These are phyloP conservation scores for Tor tambroides DNA, from an alignment of 2,113 vertebrate genomes.

Conservation along the genomic window DNA sequence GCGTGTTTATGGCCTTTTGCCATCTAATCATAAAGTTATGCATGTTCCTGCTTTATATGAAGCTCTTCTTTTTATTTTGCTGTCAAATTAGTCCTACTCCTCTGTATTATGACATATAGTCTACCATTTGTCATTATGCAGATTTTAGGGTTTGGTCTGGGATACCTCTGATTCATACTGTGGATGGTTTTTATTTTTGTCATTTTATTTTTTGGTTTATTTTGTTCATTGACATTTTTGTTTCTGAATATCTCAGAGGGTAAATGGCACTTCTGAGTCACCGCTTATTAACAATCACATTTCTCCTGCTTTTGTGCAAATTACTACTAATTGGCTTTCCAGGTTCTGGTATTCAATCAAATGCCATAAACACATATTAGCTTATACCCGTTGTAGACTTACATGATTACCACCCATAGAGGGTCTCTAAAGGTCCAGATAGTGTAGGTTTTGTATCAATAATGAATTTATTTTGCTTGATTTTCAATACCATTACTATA, in stretches of 20 bases:
- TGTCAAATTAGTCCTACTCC: conserved; percentile 7
- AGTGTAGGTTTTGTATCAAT: not conserved
- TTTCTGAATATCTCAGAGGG: conserved; percentile 17
- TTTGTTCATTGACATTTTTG: conserved; percentile 10
- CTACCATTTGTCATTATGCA: not conserved
- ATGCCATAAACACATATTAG: conserved; percentile 18
- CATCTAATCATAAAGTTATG: conserved; percentile 43
- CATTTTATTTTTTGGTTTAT: not conserved
- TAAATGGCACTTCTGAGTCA: conserved; percentile 40
- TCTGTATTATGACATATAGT: not conserved
- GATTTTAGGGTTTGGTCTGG: not conserved
- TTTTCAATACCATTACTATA: not conserved
- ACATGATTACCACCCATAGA: not conserved
- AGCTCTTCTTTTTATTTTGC: not conserved
- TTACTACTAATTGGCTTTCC: conserved; percentile 45
- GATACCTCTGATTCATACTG: not conserved
- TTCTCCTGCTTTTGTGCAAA: conserved; percentile 45
- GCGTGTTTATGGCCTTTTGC: conserved; percentile 35
- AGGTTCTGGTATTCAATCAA: conserved; percentile 35
- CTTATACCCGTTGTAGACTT: conserved; percentile 7
- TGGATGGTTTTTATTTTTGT: not conserved
- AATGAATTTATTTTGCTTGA: not conserved
- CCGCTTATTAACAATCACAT: conserved; percentile 43
- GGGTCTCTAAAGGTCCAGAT: conserved; percentile 10
- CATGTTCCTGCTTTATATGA: conserved; percentile 14